Evolutionary conservation across 2,113 vertebrate species (phyloP).

Genomic region (Piprites chloris): DNA sequence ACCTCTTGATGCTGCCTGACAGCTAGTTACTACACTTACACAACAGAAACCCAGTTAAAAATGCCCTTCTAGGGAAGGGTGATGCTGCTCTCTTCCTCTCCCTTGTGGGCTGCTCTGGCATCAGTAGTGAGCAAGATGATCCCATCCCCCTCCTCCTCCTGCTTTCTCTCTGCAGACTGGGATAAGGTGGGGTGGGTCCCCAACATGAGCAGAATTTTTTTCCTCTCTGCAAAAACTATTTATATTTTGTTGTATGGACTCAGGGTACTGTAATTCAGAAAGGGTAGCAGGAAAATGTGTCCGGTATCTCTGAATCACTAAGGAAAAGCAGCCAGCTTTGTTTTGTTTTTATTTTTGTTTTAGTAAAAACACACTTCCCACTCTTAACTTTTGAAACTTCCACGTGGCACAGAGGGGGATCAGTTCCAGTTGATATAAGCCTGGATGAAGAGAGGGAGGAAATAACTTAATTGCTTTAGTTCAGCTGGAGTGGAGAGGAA

Average conservation of each 20-base stretch:
- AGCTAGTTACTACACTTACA: not conserved
- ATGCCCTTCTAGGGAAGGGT: not conserved
- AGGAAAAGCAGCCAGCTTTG: slow-evolving; percentile 15
- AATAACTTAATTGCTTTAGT: slow-evolving; percentile 38
- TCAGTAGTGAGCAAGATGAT: not conserved
- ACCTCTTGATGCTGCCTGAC: not conserved
- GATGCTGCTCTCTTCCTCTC: not conserved
- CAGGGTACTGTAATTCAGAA: not conserved
- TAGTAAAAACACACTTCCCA: slow-evolving; percentile 10
- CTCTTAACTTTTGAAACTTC: slow-evolving; percentile 43
- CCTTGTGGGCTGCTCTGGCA: not conserved
- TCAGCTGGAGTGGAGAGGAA: slow-evolving; percentile 32
- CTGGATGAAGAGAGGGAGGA: slow-evolving; percentile 56
- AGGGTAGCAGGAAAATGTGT: not conserved
- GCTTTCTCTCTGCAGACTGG: not conserved
- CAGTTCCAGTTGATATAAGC: slow-evolving; percentile 66
- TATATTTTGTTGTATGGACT: not conserved
- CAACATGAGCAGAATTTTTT: not conserved
- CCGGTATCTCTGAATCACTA: slow-evolving; percentile 13
- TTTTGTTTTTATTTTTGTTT: slow-evolving; percentile 31
- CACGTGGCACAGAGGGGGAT: slow-evolving; percentile 64
- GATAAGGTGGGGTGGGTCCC: not conserved
- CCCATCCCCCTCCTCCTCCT: not conserved
- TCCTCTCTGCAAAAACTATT: not conserved
- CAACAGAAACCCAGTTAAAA: not conserved